Base-by-base conservation (phyloP, 2,113 vertebrate genomes). In the Saccopteryx leptura region DNA sequence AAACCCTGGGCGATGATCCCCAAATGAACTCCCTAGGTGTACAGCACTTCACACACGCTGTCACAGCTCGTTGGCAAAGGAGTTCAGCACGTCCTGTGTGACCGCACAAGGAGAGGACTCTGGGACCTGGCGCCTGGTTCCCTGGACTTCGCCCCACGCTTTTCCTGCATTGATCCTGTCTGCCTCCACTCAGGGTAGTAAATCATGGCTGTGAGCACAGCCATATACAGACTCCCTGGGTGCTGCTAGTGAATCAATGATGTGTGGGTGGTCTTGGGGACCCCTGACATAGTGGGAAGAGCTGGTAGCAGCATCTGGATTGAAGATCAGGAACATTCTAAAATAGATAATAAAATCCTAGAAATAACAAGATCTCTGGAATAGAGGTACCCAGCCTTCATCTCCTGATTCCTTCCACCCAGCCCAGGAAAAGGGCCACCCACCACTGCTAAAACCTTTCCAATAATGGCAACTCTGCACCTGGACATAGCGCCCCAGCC, bases 1-100 rank as follows among this genome's bases (percentile, higher is more conserved):
- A 54, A 52, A 46, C n/a, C n/a, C 85, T 0, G 13, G 13, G 48
- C 0, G 0, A n/a, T 1, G 66, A n/a, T 0, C 0, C 76, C 24
- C 56, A 31, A 46, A 17, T 7, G 0, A 4, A 6, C 75, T 78
- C 24, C 81, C 15, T 33, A 17, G 31, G 8, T 24, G 9, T 31
- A 7, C 23, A 8, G 2, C 72, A 10, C 61, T 18, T 31, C 65
- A 11, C 68, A 46, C 1, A 31, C 26, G 68, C 18, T 19, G 17
- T 14, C 68, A 72, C 17, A 12, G 15, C 33, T 26, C 1, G 9
- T 3, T 23, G 50, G 50, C 46, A 50, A 21, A 61, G n/a, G 17
- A 31, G 23, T 5, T 7, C 21, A 33, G 46, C 5, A 14, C 0
- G 0, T 63, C 75, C 75, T 3, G 50, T 21, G 50, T 39, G 23